These are phyloP conservation scores for Hecatera dysodea DNA, from an alignment of 2,888 invertebrate species.

Conservation along the genomic window DNA sequence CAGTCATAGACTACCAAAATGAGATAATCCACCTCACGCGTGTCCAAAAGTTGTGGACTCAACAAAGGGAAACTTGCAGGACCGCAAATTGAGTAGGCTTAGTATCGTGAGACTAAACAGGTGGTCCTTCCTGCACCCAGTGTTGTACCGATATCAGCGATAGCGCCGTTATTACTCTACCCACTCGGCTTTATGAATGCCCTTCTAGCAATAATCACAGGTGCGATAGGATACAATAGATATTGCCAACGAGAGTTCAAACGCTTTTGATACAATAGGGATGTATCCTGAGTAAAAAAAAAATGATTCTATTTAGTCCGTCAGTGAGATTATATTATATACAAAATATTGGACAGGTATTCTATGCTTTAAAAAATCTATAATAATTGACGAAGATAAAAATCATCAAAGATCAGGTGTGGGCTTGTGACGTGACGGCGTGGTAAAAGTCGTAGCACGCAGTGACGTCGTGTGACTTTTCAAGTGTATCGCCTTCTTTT, in stretches of 20 bases:
- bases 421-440: no score
- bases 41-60: slow-evolving; percentile 2
- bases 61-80: slow-evolving; percentile 32
- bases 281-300: no score
- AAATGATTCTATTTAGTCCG: no score
- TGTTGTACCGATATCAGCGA: slow-evolving; percentile 76
- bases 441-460: no score
- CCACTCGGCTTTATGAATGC: slow-evolving; percentile 62
- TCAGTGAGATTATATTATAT: no score
- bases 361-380: no score
- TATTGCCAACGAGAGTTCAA: slow-evolving; percentile 12
- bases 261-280: slow-evolving; percentile 16
- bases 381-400: no score
- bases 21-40: neutral
- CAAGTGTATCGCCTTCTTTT: no score
- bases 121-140: slow-evolving; percentile 72
- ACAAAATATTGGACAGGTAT: no score
- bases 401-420: no score
- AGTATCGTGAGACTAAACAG: slow-evolving; percentile 76
- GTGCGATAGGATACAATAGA: slow-evolving; percentile 41
- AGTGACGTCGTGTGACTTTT: no score
- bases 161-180: slow-evolving; percentile 76
- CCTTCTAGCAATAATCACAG: slow-evolving; percentile 52
- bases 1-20: neutral
- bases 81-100: slow-evolving; percentile 45